Percentiles rank a stretch among this genome's conserved stretches.
phyloP scores from a whole-genome alignment of 2,113 vertebrate genomes.

The Cyprinodon tularosa region DNA sequence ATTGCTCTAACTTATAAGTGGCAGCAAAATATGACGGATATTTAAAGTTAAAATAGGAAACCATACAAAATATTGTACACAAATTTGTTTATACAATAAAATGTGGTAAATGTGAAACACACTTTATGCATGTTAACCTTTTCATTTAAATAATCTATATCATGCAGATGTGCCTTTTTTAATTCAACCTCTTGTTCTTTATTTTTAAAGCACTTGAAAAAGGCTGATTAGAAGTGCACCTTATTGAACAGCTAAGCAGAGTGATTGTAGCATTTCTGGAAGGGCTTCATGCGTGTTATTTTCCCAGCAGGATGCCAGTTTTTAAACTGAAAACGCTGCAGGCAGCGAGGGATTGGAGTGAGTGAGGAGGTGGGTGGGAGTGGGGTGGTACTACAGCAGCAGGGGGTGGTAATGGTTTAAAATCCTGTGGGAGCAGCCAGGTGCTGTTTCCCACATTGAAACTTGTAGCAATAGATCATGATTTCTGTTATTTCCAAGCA shows the following conservation, averaged over 20 bases:
- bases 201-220: background rate
- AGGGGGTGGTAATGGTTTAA: conserved; percentile 29
- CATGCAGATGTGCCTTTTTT: background rate
- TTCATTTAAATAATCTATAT: background rate
- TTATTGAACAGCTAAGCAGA: background rate
- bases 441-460: conserved; percentile 24
- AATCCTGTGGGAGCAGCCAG: conserved; percentile 44
- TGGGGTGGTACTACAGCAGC: conserved; percentile 26
- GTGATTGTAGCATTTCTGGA: conserved; percentile 1
- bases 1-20: background rate
- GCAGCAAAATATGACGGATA: background rate
- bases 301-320: conserved; percentile 11
- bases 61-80: background rate
- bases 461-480: background rate
- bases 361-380: conserved; percentile 29
- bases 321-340: conserved; percentile 35
- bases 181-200: background rate
- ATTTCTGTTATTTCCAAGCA: conserved; percentile 12
- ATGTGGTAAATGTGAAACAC: background rate
- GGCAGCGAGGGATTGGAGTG: conserved; percentile 40
- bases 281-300: conserved; percentile 8
- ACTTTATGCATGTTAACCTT: background rate
- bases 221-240: background rate
- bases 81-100: background rate
- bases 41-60: background rate